Conservation (phyloP, 1,140 invertebrate genomes). For the Chironomus striatipennis region DNA sequence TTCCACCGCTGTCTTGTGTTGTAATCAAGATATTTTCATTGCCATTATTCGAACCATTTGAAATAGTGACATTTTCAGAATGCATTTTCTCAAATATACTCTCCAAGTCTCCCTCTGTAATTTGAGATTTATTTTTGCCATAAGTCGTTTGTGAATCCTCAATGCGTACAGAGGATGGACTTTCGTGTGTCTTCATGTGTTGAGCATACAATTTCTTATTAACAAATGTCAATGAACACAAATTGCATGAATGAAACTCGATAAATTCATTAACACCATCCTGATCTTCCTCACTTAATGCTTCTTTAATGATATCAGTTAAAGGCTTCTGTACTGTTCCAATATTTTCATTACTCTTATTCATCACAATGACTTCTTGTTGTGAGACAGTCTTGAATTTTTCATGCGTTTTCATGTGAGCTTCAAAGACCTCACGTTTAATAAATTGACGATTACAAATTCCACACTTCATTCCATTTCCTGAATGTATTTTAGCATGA, state of each 20-base stretch:
- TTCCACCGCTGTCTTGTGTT: constrained; percentile 37
- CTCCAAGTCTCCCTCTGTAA: constrained; percentile 38
- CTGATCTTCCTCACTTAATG: constrained; percentile 35
- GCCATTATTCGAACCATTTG: constrained; percentile 26
- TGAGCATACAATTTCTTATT: constrained; percentile 40
- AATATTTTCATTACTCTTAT: constrained; percentile 36
- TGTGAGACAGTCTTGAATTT: constrained; percentile 17
- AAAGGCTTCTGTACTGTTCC: constrained; percentile 38
- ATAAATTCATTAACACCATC: constrained; percentile 34
- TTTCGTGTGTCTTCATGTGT: constrained; percentile 39
- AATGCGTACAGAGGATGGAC: constrained; percentile 26
- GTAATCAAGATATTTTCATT: constrained; percentile 34
- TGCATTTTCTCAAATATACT: constrained; percentile 40
- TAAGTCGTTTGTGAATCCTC: constrained; percentile 16
- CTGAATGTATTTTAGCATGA: constrained; percentile 39
- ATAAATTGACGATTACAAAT: constrained; percentile 38
- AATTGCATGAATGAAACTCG: constrained; percentile 39
- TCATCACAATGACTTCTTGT: constrained; percentile 7
- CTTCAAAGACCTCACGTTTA: constrained; percentile 36
- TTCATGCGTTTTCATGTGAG: constrained; percentile 39
- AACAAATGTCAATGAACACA: constrained; percentile 39
- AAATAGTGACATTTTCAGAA: constrained; percentile 33
- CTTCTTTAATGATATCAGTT: constrained; percentile 40
- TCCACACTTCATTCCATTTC: constrained; percentile 39
- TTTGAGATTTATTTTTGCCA: constrained; percentile 26